Conservation (phyloP, 2,113 vertebrate genomes). For the Orthonyx spaldingii region DNA sequence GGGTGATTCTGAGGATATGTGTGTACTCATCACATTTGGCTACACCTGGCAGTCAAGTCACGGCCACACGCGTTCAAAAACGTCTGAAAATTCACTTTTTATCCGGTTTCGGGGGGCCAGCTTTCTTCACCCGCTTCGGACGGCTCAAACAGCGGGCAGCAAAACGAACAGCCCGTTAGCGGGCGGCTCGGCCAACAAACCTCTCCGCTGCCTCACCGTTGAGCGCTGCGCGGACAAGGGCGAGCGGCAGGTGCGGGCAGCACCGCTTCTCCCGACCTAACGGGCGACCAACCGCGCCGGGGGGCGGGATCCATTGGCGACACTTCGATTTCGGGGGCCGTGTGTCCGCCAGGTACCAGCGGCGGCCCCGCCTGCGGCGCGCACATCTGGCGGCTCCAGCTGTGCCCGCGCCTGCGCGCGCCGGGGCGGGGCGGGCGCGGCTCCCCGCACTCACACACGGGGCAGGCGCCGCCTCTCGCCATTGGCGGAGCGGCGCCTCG, state of each 20-base stretch:
- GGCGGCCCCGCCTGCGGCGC: rapidly evolving
- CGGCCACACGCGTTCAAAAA: rapidly evolving
- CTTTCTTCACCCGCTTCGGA: background rate
- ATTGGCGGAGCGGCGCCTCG: background rate
- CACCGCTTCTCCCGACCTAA: background rate
- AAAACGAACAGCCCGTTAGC: background rate
- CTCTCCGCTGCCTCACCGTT: background rate
- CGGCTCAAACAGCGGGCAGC: too few relatives aligned
- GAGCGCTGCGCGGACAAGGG: background rate
- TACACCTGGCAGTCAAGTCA: background rate
- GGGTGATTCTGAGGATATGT: background rate
- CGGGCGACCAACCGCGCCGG: background rate
- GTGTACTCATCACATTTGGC: background rate
- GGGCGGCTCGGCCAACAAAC: background rate
- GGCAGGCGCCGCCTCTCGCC: background rate
- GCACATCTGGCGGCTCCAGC: background rate
- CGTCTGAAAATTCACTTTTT: background rate
- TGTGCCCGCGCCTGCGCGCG: background rate
- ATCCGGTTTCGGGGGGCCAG: rapidly evolving
- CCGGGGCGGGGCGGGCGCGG: background rate
- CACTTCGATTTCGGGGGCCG: rapidly evolving
- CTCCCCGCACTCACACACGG: background rate
- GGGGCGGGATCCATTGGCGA: too few relatives aligned
- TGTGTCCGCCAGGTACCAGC: rapidly evolving
- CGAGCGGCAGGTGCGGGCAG: background rate